These are phyloP conservation scores for Malurus alboscapulatus DNA, from an alignment of 2,113 vertebrate genomes.

Conservation along the genomic window DNA sequence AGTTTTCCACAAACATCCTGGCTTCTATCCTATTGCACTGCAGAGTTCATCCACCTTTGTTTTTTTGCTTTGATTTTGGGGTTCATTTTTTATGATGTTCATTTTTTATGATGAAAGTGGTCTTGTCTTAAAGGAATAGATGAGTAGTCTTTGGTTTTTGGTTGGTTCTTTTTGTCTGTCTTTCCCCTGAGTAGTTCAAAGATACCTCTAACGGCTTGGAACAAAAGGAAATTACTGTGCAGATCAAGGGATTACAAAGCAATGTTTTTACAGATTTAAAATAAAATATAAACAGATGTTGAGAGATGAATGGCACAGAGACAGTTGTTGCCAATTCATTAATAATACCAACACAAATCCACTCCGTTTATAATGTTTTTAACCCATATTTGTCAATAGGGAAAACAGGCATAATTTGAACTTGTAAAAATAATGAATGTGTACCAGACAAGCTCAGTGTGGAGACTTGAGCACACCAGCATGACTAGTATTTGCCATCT, in stretches of 20 bases:
- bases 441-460: conserved; percentile 36
- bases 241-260: conserved; percentile 72
- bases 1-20: conserved; percentile 50
- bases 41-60: conserved; percentile 67
- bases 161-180: not conserved
- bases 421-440: conserved; percentile 61
- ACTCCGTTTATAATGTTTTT: conserved; percentile 55
- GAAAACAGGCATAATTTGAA: conserved; percentile 50
- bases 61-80: conserved; percentile 70
- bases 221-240: conserved; percentile 77
- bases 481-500: conserved; percentile 61
- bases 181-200: conserved; percentile 69
- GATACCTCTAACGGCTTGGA: conserved; percentile 64
- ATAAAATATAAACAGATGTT: conserved; percentile 79
- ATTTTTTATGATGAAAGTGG: conserved; percentile 74
- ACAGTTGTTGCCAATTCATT: conserved; percentile 70
- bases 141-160: conserved; percentile 47
- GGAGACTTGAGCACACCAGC: conserved; percentile 48
- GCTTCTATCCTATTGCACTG: conserved; percentile 49
- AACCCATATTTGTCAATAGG: conserved; percentile 53
- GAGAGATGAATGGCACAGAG: conserved; percentile 50
- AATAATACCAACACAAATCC: conserved; percentile 68
- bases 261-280: conserved; percentile 75
- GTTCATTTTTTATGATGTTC: conserved; percentile 73
- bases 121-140: conserved; percentile 68